Evolutionary conservation across 2,797 vertebrate species (phyloP), one percentile per base, ranked within the genome.

Genomic region (Silurus lanzhouensis): DNA sequence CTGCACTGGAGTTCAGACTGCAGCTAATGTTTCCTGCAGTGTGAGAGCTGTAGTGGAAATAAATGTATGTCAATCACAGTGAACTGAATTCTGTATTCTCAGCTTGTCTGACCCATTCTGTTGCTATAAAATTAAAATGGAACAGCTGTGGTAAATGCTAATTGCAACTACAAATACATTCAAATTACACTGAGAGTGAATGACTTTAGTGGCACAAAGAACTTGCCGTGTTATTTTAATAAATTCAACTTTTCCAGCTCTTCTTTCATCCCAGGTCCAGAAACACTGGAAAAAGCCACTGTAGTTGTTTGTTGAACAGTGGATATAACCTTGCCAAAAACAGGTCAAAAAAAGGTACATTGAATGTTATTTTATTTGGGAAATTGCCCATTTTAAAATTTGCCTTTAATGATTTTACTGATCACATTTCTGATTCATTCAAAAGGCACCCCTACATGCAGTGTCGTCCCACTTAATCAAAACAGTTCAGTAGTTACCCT

Each of bases 261-360:
- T 91, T 2, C 7, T 81, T 14, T 25, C 82, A 88, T 90, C 82
- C 93, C 93, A 94, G 9, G 71, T 90, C 95, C 95, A 95, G n/a
- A 91, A 94, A 90, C 95, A 95, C 31, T 61, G 82, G 85, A 96
- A 95, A 57, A 87, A 89, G 57, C 94, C 93, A 0, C 84, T 92
- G 80, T 93, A 93, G 89, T 94, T 95, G 64, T 90, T 88, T 78
- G 94, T 78, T 0, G 87, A 89, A 80, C 94, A 95, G 52, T 90
- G 90, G 7, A 96, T 83, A 88, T 93, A 93, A 66, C 92, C 91
- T 78, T 84, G n/a, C 22, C 38, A 77, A 48, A 10, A 77, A 68
- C 75, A 63, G 71, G 82, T 52, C 0, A 52, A 10, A 52, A 52
- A 52, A 52, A 7, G 8, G 10, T 52, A 7, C 6, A 52, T 52